Evolutionary conservation across 2,888 invertebrate genomes (phyloP).

Genomic region (Acronicta aceris): DNA sequence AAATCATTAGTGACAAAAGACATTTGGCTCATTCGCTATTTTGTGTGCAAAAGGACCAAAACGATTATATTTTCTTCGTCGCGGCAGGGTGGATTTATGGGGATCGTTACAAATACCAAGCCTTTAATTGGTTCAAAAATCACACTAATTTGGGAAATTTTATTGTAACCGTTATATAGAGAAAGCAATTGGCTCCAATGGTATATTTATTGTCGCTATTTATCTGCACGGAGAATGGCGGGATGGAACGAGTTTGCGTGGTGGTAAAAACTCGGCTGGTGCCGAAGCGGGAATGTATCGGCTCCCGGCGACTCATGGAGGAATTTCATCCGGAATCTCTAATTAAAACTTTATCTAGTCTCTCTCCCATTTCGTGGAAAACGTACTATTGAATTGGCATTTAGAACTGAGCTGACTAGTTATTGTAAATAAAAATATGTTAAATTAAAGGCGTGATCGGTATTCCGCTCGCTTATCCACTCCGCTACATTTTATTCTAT

Average conservation of each 20-base stretch:
- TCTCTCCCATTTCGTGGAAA: constrained; percentile 65
- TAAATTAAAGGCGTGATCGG: constrained; percentile 39
- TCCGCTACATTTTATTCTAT: constrained; percentile 44
- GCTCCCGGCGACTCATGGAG: constrained; percentile 75
- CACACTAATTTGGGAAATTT: constrained; percentile 50
- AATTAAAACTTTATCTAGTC: constrained; percentile 88
- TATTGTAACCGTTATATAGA: constrained; percentile 63
- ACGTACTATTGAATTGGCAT: constrained; percentile 48
- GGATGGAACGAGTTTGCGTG: constrained; percentile 77
- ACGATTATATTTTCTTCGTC: constrained; percentile 37
- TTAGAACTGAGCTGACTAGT: constrained; percentile 35
- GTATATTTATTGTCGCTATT: constrained; percentile 80
- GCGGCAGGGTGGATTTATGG: constrained; percentile 38
- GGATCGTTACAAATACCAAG: constrained; percentile 46
- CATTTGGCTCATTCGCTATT: constrained; percentile 34
- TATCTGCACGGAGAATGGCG: constrained; percentile 73
- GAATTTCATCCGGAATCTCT: constrained; percentile 87
- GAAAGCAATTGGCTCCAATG: constrained; percentile 73
- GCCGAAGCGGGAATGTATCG: constrained; percentile 85
- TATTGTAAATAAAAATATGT: constrained; percentile 40
- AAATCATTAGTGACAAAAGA: constrained; percentile 20
- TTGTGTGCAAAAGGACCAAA: constrained; percentile 34
- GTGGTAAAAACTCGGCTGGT: constrained; percentile 82
- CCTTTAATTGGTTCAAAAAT: constrained; percentile 61
- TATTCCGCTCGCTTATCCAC: constrained; percentile 29